Percentiles rank a stretch among this genome's conserved stretches.
Conservation (phyloP, 2,113 vertebrate genomes). For the Rhinichthys klamathensis region DNA sequence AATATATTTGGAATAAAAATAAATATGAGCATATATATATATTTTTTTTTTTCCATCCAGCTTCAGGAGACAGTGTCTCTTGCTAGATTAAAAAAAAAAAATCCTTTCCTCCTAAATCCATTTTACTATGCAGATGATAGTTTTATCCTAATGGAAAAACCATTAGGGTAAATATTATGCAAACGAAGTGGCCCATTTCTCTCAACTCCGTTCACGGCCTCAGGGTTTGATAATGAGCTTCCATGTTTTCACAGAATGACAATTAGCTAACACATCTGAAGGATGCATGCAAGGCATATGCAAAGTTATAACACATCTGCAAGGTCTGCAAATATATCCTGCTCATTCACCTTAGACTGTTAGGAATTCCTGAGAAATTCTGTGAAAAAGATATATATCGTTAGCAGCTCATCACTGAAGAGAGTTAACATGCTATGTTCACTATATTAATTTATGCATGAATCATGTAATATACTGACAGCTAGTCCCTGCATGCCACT, state of each 20-base stretch:
- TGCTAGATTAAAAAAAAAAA: slow-evolving; percentile 66
- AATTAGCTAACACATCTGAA: slow-evolving; percentile 64
- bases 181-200: slow-evolving; percentile 70
- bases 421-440: background rate
- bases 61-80: slow-evolving; percentile 54
- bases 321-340: slow-evolving; percentile 24
- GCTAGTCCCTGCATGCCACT: background rate
- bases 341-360: background rate
- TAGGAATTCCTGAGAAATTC: background rate
- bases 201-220: slow-evolving; percentile 69
- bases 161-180: slow-evolving; percentile 79
- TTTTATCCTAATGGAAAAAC: slow-evolving; percentile 77
- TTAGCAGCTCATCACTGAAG: background rate
- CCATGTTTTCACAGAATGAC: slow-evolving; percentile 71
- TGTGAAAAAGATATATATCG: background rate
- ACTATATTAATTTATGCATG: background rate
- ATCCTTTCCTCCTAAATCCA: slow-evolving; percentile 63
- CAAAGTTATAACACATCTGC: slow-evolving; percentile 19
- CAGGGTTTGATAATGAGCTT: slow-evolving; percentile 72
- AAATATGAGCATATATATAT: background rate
- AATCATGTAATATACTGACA: background rate
- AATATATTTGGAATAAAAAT: slow-evolving; percentile 11
- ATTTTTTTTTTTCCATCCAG: background rate
- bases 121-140: slow-evolving; percentile 75
- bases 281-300: slow-evolving; percentile 44